A percentile compares a stretch with the other conserved stretches of the same genome.
Evolutionary conservation across 2,113 vertebrate species (phyloP).

Genomic region (Pangasianodon gigas): DNA sequence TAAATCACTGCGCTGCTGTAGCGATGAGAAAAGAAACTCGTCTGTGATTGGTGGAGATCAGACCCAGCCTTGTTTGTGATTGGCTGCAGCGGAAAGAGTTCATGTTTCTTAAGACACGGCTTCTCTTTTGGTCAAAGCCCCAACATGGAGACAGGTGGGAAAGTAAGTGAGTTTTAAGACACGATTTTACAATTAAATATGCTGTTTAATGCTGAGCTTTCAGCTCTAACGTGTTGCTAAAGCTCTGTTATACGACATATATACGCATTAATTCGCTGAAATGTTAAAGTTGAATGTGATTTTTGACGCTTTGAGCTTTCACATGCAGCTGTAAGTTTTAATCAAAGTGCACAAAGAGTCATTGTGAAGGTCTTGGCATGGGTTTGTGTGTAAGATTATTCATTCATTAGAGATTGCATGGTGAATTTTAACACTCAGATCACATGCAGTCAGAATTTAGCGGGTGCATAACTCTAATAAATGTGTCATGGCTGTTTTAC

Average conservation of each 20-base stretch:
- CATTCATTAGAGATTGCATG: not conserved
- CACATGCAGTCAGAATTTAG: not conserved
- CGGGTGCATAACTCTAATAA: no score
- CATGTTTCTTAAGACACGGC: not conserved
- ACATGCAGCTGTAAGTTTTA: not conserved
- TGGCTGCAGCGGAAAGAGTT: not conserved
- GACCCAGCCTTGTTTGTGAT: conserved; percentile 5
- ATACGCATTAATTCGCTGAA: no score
- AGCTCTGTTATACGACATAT: not conserved
- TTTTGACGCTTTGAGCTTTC: not conserved
- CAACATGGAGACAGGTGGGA: conserved; percentile 71
- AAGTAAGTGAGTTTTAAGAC: conserved; percentile 62
- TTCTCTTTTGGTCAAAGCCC: not conserved
- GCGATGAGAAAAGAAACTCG: conserved; percentile 33
- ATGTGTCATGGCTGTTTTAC: not conserved
- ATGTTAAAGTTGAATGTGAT: no score
- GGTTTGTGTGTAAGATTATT: no score
- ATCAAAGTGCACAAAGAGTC: not conserved
- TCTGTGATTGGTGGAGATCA: conserved; percentile 30
- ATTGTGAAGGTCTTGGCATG: not conserved
- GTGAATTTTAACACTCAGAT: not conserved
- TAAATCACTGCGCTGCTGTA: not conserved
- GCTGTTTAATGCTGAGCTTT: not conserved
- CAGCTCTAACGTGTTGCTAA: not conserved
- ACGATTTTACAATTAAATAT: not conserved